A percentile compares a stretch with the other conserved stretches of the same genome.
Conservation (phyloP, 2,113 vertebrate genomes). For the Brienomyrus longianalis region DNA sequence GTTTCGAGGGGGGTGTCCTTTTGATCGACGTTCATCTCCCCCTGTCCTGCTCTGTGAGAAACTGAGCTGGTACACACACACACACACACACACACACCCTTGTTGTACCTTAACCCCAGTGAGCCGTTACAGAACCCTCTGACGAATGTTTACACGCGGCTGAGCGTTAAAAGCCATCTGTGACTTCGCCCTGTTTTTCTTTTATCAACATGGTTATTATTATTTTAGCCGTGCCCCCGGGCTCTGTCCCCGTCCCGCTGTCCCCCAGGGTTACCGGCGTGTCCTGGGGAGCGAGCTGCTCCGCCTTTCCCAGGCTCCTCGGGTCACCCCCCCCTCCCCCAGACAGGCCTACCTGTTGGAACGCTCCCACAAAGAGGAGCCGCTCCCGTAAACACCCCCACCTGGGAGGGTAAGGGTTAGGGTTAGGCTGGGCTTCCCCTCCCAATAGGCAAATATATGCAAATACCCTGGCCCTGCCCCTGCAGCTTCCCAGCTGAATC, state of each 20-base stretch:
- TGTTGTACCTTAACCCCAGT: not conserved
- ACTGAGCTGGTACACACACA: not conserved
- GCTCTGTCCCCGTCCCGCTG: not conserved
- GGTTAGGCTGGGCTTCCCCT: not conserved
- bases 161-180: not conserved
- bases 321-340: not conserved
- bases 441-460: constrained; percentile 1
- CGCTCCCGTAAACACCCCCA: not conserved
- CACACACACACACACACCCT: not conserved
- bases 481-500: not conserved
- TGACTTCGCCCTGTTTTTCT: not conserved
- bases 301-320: not conserved
- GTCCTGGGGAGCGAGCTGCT: not conserved
- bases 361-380: not conserved
- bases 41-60: not conserved
- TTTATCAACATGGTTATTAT: not conserved
- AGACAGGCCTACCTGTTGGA: not conserved
- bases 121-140: not conserved
- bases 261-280: not conserved
- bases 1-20: not conserved
- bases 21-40: not conserved
- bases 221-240: not conserved
- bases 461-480: not conserved
- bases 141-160: not conserved
- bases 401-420: not conserved